A percentile compares a stretch with the other conserved stretches of the same genome.
These are phyloP conservation scores for Pogonomyrmex barbatus DNA, from an alignment of 1,140 invertebrate genomes.

Conservation along the genomic window DNA sequence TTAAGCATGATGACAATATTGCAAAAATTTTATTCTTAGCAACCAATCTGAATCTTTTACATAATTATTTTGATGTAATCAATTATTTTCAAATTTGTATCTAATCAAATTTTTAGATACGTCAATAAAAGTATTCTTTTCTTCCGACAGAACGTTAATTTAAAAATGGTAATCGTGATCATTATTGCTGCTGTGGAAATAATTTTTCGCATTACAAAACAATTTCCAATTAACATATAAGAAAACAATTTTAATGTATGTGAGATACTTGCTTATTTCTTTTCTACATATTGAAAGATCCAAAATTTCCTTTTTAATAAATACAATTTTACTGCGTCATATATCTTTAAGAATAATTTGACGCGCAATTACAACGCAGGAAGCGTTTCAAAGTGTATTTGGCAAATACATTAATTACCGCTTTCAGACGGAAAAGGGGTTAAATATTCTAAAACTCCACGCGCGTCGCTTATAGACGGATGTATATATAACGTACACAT, in stretches of 20 bases:
- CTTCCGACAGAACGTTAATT: no score
- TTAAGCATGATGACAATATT: no score
- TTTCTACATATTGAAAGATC: neutral
- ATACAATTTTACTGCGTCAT: neutral
- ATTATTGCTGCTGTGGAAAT: neutral
- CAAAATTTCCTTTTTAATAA: neutral
- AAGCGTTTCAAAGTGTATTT: conserved; percentile 33
- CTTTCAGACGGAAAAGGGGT: conserved; percentile 25
- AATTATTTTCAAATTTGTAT: no score
- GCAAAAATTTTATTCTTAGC: no score
- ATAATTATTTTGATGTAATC: no score
- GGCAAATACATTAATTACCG: conserved; percentile 42
- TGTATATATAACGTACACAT: neutral
- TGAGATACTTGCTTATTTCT: neutral
- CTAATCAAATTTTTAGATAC: no score
- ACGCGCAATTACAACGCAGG: conserved; percentile 3
- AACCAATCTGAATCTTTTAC: no score
- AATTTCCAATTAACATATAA: neutral
- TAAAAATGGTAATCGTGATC: no score
- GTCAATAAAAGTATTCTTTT: no score
- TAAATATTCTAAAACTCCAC: conserved; percentile 51
- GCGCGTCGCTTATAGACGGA: conserved; percentile 10
- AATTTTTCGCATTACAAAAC: neutral
- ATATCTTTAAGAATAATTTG: conserved; percentile 26
- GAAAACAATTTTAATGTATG: conserved; percentile 4